These are phyloP conservation scores for Toxostoma redivivum DNA, from an alignment of 2,113 vertebrate genomes.

Conservation along the genomic window DNA sequence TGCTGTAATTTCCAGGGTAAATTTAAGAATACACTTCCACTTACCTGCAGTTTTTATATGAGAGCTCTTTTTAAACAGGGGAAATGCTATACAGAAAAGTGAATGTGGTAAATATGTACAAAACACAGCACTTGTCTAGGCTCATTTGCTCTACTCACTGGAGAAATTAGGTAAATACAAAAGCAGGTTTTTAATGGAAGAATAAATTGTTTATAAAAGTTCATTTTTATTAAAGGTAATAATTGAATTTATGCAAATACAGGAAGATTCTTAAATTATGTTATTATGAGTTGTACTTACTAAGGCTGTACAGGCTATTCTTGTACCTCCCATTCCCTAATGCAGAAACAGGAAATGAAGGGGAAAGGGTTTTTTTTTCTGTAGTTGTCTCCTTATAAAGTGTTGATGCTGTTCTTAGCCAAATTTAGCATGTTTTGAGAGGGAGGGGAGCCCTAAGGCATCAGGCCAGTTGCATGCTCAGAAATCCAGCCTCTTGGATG, in stretches of 20 bases:
- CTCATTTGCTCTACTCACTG: not conserved
- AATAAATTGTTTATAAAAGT: not conserved
- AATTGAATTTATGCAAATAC: not conserved
- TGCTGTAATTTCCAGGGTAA: not conserved
- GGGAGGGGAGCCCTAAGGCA: not conserved
- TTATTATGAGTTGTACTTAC: not conserved
- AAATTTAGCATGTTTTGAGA: not conserved
- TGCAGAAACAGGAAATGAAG: not conserved
- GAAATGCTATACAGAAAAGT: not conserved
- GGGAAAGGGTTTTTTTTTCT: not conserved
- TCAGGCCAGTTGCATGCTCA: not conserved
- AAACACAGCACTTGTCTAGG: not conserved
- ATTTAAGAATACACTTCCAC: not conserved
- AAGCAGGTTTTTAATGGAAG: not conserved
- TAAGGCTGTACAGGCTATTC: not conserved
- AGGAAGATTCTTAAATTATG: not conserved
- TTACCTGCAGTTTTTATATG: not conserved
- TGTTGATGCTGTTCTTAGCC: not conserved
- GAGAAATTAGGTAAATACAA: not conserved
- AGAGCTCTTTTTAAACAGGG: not conserved
- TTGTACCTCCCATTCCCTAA: not conserved
- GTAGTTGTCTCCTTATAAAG: not conserved
- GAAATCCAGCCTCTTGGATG: not conserved
- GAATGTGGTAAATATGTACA: not conserved
- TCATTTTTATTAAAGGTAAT: not conserved